A percentile compares a stretch with the other conserved stretches of the same genome.
Conservation (phyloP, 2,113 vertebrate genomes). For the Caretta caretta region DNA sequence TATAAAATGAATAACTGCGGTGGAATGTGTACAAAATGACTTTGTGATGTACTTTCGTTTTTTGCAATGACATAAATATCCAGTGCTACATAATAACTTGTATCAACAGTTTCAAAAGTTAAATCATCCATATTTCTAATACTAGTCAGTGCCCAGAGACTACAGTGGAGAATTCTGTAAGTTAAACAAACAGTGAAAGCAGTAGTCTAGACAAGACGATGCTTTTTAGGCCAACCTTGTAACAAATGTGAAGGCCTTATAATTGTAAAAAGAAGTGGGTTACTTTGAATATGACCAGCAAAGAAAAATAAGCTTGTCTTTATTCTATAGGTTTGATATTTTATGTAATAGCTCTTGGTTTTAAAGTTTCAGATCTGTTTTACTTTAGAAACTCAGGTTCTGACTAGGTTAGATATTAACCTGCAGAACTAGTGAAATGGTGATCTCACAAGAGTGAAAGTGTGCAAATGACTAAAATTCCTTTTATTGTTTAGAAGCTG, state of each 20-base stretch:
- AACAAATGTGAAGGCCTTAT: neutral
- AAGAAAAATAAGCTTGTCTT: neutral
- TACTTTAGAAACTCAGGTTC: neutral
- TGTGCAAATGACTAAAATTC: neutral
- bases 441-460: neutral
- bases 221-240: neutral
- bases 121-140: neutral
- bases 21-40: neutral
- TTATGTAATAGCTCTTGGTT: neutral
- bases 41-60: neutral
- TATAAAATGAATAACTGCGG: neutral
- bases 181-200: neutral
- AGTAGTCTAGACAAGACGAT: neutral
- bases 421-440: neutral
- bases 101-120: fast-evolving
- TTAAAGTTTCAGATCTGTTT: neutral
- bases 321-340: neutral
- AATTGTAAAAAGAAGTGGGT: neutral
- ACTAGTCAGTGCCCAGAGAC: neutral
- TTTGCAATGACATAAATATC: neutral
- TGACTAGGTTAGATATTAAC: neutral
- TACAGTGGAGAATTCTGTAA: fast-evolving
- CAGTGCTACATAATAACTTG: neutral
- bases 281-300: neutral
- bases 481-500: neutral